Conservation (phyloP, 2,797 vertebrate species). For the Sparidentex hasta region DNA sequence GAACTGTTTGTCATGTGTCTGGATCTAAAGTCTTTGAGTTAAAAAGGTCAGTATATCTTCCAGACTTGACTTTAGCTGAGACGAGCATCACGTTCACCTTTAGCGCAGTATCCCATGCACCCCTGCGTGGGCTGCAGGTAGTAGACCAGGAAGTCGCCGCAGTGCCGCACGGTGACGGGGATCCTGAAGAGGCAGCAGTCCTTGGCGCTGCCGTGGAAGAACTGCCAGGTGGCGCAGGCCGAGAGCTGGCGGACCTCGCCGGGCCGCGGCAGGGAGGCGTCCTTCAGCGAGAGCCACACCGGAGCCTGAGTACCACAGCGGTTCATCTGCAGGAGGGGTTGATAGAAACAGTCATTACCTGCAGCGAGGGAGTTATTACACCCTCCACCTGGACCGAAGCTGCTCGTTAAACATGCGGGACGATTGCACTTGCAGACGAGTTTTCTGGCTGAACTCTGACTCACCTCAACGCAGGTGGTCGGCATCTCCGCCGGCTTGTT, state of each 20-base stretch:
- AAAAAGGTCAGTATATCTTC: background rate
- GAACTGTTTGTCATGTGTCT: too few species aligned
- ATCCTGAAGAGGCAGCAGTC: constrained; percentile 87
- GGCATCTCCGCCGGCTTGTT: constrained; percentile 87
- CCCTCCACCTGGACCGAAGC: constrained; percentile 46
- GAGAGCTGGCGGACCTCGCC: constrained; percentile 80
- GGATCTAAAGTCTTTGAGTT: background rate
- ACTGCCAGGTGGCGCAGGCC: constrained; percentile 86
- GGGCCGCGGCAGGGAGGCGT: constrained; percentile 71
- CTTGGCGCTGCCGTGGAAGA: constrained; percentile 79
- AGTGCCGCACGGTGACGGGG: constrained; percentile 83
- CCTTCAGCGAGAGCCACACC: constrained; percentile 84
- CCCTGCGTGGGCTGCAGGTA: constrained; percentile 86
- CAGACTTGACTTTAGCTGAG: background rate
- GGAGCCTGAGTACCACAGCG: constrained; percentile 89
- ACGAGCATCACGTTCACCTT: constrained; percentile 72
- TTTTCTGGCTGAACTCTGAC: background rate
- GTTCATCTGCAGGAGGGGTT: constrained; percentile 81
- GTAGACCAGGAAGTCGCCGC: constrained; percentile 85
- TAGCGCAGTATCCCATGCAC: constrained; percentile 87
- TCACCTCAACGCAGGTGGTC: constrained; percentile 88
- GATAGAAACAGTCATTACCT: constrained; percentile 58
- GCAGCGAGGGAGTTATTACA: constrained; percentile 41
- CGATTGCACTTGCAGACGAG: constrained; percentile 2
- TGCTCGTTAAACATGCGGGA: constrained; percentile 48